These are phyloP conservation scores for Acrossocheilus fasciatus DNA, from an alignment of 2,797 vertebrate species.

Conservation along the genomic window DNA sequence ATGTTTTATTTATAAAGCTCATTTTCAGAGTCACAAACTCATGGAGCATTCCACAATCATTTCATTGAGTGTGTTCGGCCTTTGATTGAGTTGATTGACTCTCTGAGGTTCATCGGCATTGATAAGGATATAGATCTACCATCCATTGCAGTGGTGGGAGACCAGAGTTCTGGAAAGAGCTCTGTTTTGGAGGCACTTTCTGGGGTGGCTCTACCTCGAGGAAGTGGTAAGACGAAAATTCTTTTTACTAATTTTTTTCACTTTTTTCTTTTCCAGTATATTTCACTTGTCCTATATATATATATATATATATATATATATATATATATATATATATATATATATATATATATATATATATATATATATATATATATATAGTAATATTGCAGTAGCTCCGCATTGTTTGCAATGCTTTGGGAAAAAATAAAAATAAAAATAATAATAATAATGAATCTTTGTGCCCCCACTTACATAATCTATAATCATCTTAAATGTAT, in stretches of 20 bases:
- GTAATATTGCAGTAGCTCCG: too few relatives aligned
- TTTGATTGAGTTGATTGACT: constrained; percentile 78
- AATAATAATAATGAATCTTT: too few relatives aligned
- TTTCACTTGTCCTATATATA: too few relatives aligned
- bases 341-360: too few relatives aligned
- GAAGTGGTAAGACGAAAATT: constrained; percentile 27
- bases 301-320: too few relatives aligned
- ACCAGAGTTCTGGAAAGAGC: constrained; percentile 85
- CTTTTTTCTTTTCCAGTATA: too few relatives aligned
- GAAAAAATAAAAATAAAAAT: too few relatives aligned
- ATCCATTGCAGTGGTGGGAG: constrained; percentile 76
- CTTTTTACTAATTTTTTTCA: neutral
- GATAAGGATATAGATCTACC: constrained; percentile 78
- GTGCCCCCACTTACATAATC: too few relatives aligned
- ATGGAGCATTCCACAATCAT: constrained; percentile 26
- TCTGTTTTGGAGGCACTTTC: constrained; percentile 82
- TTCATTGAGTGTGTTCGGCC: constrained; percentile 73
- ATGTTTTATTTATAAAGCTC: neutral
- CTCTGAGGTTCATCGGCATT: constrained; percentile 75
- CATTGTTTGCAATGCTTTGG: too few relatives aligned
- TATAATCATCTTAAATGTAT: too few relatives aligned
- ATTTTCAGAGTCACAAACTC: neutral
- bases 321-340: too few relatives aligned
- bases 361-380: too few relatives aligned
- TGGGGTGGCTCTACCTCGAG: constrained; percentile 75